Percentiles rank a stretch among this genome's conserved stretches.
These are phyloP conservation scores for Clistopyga incitator DNA, from an alignment of 2,888 invertebrate species.

Conservation along the genomic window DNA sequence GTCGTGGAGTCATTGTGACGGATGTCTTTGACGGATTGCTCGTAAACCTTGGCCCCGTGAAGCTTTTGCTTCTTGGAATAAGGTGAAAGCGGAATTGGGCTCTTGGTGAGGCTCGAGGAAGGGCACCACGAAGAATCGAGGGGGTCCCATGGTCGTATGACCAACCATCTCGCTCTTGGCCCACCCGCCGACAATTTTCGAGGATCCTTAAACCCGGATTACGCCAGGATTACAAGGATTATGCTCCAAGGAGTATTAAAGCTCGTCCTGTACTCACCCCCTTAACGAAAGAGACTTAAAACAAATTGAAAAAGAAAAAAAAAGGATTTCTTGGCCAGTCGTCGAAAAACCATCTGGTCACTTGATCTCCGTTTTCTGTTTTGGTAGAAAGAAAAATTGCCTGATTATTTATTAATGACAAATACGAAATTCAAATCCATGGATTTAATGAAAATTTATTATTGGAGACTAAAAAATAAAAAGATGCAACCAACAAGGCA, in stretches of 20 bases:
- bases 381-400: no score
- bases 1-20: constrained; percentile 79
- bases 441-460: no score
- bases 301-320: neutral
- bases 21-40: constrained; percentile 82
- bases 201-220: constrained; percentile 78
- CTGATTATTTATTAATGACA: no score
- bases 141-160: constrained; percentile 2
- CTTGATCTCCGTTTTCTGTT: no score
- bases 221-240: constrained; percentile 76
- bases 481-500: no score
- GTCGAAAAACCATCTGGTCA: neutral
- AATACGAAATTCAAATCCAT: no score
- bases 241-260: constrained; percentile 41
- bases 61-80: constrained; percentile 67
- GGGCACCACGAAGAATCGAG: constrained; percentile 6
- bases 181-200: constrained; percentile 77
- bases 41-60: constrained; percentile 77
- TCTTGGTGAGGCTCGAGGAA: constrained; percentile 34
- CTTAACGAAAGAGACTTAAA: neutral
- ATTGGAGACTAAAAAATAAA: no score
- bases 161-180: constrained; percentile 22
- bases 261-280: neutral
- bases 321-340: neutral
- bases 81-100: constrained; percentile 74